A percentile compares a stretch with the other conserved stretches of the same genome.
phyloP scores from a whole-genome alignment of 2,113 vertebrate species.

The Limanda limanda region DNA sequence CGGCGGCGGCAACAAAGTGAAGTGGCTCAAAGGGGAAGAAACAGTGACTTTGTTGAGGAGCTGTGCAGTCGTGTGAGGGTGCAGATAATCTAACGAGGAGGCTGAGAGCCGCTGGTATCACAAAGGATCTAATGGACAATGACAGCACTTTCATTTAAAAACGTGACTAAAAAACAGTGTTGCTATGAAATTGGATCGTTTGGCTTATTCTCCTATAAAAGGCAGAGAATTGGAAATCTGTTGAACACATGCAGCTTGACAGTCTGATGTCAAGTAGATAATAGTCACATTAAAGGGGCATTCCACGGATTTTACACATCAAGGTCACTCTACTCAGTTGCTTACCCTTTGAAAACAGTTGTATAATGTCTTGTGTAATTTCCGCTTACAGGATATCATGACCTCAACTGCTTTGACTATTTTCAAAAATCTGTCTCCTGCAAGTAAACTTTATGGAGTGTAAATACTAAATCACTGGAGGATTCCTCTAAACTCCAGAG shows the following conservation, averaged over 20 bases:
- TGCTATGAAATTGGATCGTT: no score
- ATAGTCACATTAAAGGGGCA: neutral
- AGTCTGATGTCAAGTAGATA: neutral
- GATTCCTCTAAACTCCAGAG: neutral
- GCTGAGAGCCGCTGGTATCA: neutral
- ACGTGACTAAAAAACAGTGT: no score
- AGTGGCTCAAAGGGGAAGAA: constrained; percentile 19
- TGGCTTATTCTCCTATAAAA: no score
- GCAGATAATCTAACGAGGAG: constrained; percentile 13
- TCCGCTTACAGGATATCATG: neutral
- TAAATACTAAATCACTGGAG: neutral
- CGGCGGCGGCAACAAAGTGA: neutral
- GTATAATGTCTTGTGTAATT: no score
- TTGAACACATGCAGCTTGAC: neutral
- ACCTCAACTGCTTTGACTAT: no score
- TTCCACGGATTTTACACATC: neutral
- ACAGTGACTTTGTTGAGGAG: constrained; percentile 1
- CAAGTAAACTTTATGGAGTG: neutral
- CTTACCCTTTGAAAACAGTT: neutral
- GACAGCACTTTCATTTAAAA: constrained; percentile 30
- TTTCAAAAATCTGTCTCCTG: no score
- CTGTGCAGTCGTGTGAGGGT: neutral
- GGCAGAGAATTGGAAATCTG: neutral
- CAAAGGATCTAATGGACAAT: constrained; percentile 39
- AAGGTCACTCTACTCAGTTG: neutral